Conservation (phyloP, 2,113 vertebrate genomes). For the Gavia stellata region DNA sequence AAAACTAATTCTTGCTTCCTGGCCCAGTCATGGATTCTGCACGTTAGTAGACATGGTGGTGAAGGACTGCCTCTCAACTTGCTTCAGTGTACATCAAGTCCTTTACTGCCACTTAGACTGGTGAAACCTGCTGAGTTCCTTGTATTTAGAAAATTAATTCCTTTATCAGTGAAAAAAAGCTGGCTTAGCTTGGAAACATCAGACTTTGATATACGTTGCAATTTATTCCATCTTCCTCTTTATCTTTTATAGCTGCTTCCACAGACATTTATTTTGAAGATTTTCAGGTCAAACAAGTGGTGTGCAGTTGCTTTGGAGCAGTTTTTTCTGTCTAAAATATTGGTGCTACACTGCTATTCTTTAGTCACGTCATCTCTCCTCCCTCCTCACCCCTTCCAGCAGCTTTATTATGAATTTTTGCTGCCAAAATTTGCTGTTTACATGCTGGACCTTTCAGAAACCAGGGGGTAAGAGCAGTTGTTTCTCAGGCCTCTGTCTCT, state of each 20-base stretch:
- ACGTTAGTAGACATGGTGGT: not conserved
- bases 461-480: not conserved
- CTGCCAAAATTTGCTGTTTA: not conserved
- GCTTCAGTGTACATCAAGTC: not conserved
- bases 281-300: not conserved
- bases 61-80: not conserved
- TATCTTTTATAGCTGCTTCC: not conserved
- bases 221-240: not conserved
- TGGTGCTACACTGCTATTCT: not conserved
- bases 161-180: slow-evolving; percentile 3
- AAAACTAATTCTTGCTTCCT: not conserved
- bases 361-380: not conserved
- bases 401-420: not conserved
- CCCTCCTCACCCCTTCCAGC: not conserved
- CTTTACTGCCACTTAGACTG: not conserved
- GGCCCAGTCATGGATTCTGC: not conserved
- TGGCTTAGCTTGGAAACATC: not conserved
- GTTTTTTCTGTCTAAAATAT: not conserved
- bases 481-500: not conserved
- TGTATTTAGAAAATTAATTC: not conserved
- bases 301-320: not conserved
- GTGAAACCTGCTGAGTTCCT: not conserved
- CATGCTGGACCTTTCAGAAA: not conserved
- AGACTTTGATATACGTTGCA: not conserved
- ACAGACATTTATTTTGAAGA: not conserved